These are phyloP conservation scores for Loxodonta africana DNA, from an alignment of 2,113 vertebrate genomes.

Conservation along the genomic window DNA sequence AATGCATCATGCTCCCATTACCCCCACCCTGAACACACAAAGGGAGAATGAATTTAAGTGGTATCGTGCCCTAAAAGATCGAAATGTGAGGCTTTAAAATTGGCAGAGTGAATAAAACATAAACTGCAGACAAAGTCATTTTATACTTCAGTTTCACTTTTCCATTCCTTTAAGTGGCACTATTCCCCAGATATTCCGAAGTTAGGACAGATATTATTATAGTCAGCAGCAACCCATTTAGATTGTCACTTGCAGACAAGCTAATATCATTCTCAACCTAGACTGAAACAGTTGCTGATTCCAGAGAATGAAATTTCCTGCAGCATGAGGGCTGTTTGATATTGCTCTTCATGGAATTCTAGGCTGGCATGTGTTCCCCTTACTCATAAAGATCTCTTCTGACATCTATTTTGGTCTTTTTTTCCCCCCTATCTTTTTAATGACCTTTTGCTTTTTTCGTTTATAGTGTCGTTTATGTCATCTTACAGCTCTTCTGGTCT, in stretches of 20 bases:
- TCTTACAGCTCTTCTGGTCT: not conserved
- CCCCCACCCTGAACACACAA: not conserved
- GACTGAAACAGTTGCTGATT: constrained; percentile 22
- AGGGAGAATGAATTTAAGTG: constrained; percentile 17
- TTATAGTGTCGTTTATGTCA: not conserved
- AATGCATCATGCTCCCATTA: not conserved
- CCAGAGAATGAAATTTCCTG: constrained; percentile 36
- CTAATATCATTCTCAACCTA: constrained; percentile 48
- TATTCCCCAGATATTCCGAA: not conserved
- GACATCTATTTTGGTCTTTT: not conserved
- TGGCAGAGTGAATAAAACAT: constrained; percentile 51
- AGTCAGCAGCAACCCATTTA: not conserved
- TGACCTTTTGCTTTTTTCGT: not conserved
- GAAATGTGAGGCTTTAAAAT: constrained; percentile 43
- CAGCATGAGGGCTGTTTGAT: not conserved
- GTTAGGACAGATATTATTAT: not conserved
- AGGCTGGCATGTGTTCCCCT: not conserved
- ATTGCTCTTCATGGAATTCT: not conserved
- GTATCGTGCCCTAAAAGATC: not conserved
- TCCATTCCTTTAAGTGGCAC: constrained; percentile 29
- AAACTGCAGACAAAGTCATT: constrained; percentile 51
- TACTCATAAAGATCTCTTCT: constrained; percentile 1
- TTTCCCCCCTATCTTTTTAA: not conserved
- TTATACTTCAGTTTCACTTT: constrained; percentile 65
- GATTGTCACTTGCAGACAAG: constrained; percentile 35